phyloP scores from a whole-genome alignment of 2,797 vertebrate genomes.

The Sebastolobus alascanus region DNA sequence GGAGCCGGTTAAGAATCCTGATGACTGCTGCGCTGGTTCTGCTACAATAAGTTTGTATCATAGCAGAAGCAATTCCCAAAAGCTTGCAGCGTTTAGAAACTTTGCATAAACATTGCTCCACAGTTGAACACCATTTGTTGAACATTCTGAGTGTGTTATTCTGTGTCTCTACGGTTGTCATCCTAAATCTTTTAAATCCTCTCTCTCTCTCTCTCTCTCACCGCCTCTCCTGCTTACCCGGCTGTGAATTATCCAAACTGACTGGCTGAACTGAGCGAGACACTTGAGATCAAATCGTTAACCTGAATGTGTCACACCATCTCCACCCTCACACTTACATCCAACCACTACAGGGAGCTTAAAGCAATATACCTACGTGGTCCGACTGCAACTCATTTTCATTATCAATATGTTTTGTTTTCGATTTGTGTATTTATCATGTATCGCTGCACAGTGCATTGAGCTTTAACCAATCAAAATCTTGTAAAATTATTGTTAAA shows the following conservation, averaged over 20 bases:
- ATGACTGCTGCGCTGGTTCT: not conserved
- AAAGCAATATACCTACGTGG: not conserved
- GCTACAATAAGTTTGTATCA: not conserved
- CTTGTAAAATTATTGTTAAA: not conserved
- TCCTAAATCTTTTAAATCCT: not conserved
- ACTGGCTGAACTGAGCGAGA: constrained; percentile 38
- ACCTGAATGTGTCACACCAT: constrained; percentile 61
- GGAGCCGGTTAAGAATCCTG: too few relatives aligned
- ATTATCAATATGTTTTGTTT: not conserved
- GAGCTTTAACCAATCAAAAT: not conserved
- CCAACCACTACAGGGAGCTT: constrained; percentile 1
- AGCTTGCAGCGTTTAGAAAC: not conserved
- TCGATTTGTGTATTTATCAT: not conserved
- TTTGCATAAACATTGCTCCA: not conserved
- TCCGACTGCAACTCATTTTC: not conserved
- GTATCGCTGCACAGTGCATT: not conserved
- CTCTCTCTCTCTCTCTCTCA: not conserved
- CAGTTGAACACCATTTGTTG: not conserved
- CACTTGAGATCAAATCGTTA: constrained; percentile 46
- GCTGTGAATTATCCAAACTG: constrained; percentile 50
- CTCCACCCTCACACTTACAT: constrained; percentile 11
- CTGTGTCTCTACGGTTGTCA: not conserved
- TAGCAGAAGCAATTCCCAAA: too few relatives aligned
- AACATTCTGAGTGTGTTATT: not conserved
- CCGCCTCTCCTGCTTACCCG: constrained; percentile 20